Base-by-base conservation (phyloP, 2,888 invertebrate genomes). In the Amblyjoppa fuscipennis region DNA sequence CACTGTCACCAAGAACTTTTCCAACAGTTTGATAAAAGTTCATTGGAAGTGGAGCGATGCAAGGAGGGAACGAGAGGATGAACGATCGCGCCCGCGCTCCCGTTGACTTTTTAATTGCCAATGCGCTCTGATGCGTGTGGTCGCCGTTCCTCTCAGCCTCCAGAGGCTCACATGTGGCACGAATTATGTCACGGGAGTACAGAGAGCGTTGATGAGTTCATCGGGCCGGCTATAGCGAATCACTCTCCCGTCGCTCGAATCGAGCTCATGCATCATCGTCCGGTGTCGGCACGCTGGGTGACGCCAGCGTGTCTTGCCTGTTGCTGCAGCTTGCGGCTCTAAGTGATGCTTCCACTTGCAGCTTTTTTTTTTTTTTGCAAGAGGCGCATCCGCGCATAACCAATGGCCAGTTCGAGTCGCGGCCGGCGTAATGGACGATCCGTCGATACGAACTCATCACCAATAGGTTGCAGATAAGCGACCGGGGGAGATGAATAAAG, bases 191-290 rank as follows among this genome's bases (percentile, higher is more conserved):
- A 90, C 88, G 76, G 61, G 68, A 73, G 85, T 70, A 81, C 79
- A 53, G 85, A 78, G 71, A 69, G 83, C 86, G 83, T 83, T 88
- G 87, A 87, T 91, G 92, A 91, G 88, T 87, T 91, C 92, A 91
- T 90, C 90, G 86, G 66, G 73, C 68, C 61, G 77, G 59, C 69
- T 41, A 28, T 38, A 69, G 73, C 66, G 73, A 66, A 70, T 28
- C 41, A 79, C 49, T 53, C 68, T 68, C 25, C 84, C 74, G 69
- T 77, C 83, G 41, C 53, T 83, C 73, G 45, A 83, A 51, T 80
- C 45, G 70, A 78, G 74, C 75, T 80, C 81, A 74, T 79, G 81
- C 86, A 82, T 84, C 81, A 71, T 70, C 74, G 77, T 77, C 78
- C 64, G 31, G 34, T 25, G 61, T 1, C 74, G 56, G 68, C 79